These are phyloP conservation scores for Helleia helle DNA, from an alignment of 2,888 invertebrate species.

Conservation along the genomic window DNA sequence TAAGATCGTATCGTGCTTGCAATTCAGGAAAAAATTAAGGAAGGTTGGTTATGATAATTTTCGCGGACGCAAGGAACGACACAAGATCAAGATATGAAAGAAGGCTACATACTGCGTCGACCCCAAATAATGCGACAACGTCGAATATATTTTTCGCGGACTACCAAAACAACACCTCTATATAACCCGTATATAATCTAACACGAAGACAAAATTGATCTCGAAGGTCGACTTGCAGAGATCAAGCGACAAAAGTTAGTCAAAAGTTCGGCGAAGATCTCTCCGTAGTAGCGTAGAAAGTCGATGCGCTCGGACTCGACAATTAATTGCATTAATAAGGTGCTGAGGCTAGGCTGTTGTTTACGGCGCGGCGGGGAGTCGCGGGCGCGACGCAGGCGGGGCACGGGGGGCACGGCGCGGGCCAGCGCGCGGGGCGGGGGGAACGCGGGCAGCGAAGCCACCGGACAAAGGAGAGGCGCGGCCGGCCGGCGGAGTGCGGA, in stretches of 20 bases:
- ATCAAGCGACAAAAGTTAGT: constrained; percentile 29
- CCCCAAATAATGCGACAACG: too few relatives aligned
- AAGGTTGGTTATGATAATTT: too few relatives aligned
- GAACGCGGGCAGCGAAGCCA: constrained; percentile 33
- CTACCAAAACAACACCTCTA: too few relatives aligned
- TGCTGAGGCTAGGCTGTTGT: constrained; percentile 52
- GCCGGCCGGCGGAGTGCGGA: constrained; percentile 57
- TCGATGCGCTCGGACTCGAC: constrained; percentile 36
- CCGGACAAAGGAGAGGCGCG: constrained; percentile 67
- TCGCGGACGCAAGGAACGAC: too few relatives aligned
- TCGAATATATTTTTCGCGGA: too few relatives aligned
- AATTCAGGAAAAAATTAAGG: too few relatives aligned
- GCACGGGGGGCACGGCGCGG: constrained; percentile 38
- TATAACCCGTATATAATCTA: too few relatives aligned
- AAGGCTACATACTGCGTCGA: too few relatives aligned
- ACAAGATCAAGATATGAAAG: too few relatives aligned
- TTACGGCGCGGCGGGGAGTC: constrained; percentile 31
- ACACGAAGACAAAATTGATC: too few relatives aligned
- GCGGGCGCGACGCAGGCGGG: constrained; percentile 32
- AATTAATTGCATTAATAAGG: constrained; percentile 60
- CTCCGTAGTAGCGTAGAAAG: constrained; percentile 31
- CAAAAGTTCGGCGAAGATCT: constrained; percentile 24
- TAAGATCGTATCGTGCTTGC: too few relatives aligned
- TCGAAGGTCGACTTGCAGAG: too few relatives aligned
- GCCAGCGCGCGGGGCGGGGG: constrained; percentile 32